Conservation (phyloP, 2,113 vertebrate genomes). For the Microcebus ravelobensis region DNA sequence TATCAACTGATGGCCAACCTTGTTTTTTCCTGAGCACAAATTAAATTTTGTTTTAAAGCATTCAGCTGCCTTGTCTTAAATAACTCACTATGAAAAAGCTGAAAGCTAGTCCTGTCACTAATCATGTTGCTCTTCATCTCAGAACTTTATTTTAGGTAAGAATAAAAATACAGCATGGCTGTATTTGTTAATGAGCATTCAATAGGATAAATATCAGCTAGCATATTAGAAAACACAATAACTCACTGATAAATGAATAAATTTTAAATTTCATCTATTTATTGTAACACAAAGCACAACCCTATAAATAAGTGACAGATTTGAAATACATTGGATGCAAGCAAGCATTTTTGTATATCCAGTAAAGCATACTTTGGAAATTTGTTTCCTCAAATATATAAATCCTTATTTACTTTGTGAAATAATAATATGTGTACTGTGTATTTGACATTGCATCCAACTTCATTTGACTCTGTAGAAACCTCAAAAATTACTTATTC, state of each 20-base stretch:
- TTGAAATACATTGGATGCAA: background rate
- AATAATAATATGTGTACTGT: constrained; percentile 45
- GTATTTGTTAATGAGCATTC: background rate
- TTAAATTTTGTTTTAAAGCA: constrained; percentile 16
- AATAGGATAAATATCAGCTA: background rate
- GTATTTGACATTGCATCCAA: background rate
- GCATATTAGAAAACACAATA: background rate
- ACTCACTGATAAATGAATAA: background rate
- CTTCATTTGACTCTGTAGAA: constrained; percentile 51
- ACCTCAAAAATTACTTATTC: constrained; percentile 47
- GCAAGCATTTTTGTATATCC: background rate
- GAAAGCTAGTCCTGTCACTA: background rate
- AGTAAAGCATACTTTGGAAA: constrained; percentile 36
- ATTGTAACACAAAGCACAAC: background rate
- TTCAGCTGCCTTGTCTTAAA: background rate
- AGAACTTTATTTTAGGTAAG: background rate
- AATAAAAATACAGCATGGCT: background rate
- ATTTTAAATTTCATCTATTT: background rate
- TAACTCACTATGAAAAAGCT: background rate
- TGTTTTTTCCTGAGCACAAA: background rate
- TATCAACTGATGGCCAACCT: background rate
- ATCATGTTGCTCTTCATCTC: background rate
- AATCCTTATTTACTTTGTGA: constrained; percentile 51
- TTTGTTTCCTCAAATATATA: constrained; percentile 14
- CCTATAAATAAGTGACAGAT: constrained; percentile 6